Evolutionary conservation across 2,888 invertebrate species (phyloP), one percentile per base, ranked within the genome.

Genomic region (Aplocera efformata): DNA sequence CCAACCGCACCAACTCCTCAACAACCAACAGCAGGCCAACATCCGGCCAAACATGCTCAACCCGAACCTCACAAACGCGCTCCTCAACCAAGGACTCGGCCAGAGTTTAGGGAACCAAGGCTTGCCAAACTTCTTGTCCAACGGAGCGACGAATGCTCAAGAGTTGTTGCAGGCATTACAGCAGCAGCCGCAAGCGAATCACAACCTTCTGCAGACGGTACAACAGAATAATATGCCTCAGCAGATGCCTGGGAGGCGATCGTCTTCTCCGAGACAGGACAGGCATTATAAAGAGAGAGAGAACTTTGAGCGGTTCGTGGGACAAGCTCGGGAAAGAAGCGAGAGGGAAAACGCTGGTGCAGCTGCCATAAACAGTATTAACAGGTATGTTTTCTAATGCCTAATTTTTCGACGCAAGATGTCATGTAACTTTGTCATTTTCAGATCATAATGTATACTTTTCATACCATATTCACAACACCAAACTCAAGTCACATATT

Each of bases 151-250:
- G 28, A 92, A 93, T 55, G 91, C 91, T 7, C 94, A 94, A 65
- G 94, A 94, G 67, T 75, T 95, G 45, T 83, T 95, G 10, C 94
- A 93, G 65, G 93, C 94, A 2, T 80, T 95, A n/a, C n/a, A n/a
- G 10, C 54, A 55, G 23, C 78, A 72, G 42, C 90, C 94, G 24
- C 84, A 79, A 61, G 66, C 64, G 34, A 89, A 89, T 48, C 86
- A 88, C 55, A 83, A 76, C 35, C 73, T 89, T 38, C 74, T 88
- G 53, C 84, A 88, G 52, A 88, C 88, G 10, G 88, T 85, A 0
- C 85, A 86, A 51, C 82, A 89, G 70, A 83, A 88, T 50, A 85
- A 53, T 60, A 70, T 85, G 76, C 79, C 86, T 26, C 80, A 89
- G 57, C 84, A 84, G 58, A 83, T 85, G 84, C 84, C 73, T 50